Evolutionary conservation across 2,797 vertebrate species (phyloP).

Genomic region (Chaunax sp.): DNA sequence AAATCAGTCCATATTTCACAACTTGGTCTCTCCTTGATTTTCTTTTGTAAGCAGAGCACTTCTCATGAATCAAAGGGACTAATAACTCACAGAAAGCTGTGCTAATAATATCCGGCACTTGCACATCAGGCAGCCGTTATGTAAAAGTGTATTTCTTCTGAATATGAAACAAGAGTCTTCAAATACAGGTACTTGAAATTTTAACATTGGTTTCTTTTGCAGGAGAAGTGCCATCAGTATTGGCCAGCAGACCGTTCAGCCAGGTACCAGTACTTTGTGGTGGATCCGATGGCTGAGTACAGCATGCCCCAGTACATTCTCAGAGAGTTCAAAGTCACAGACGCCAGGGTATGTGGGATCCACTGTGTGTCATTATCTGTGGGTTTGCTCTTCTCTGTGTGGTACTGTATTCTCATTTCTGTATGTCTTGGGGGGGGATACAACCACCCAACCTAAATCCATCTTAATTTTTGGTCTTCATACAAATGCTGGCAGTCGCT

Average conservation of each 20-base stretch:
- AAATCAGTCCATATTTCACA: slow-evolving; percentile 51
- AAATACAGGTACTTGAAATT: slow-evolving; percentile 1
- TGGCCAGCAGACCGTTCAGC: slow-evolving; percentile 98
- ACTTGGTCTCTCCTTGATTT: slow-evolving; percentile 30
- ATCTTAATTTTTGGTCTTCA: slow-evolving; percentile 53
- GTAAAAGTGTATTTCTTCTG: neutral
- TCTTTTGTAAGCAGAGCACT: slow-evolving; percentile 31
- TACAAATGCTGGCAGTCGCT: slow-evolving; percentile 39
- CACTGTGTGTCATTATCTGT: slow-evolving; percentile 10
- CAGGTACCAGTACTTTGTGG: slow-evolving; percentile 98
- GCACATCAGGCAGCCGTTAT: slow-evolving; percentile 13
- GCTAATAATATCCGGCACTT: slow-evolving; percentile 20
- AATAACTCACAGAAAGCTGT: slow-evolving; percentile 25
- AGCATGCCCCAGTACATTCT: slow-evolving; percentile 99
- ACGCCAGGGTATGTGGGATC: slow-evolving; percentile 88
- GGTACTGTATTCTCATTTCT: slow-evolving; percentile 2
- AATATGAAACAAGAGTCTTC: neutral
- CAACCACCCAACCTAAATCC: slow-evolving; percentile 39
- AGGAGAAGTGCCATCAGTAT: slow-evolving; percentile 99
- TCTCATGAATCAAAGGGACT: slow-evolving; percentile 44
- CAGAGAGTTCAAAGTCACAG: slow-evolving; percentile 97
- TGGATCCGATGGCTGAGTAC: slow-evolving; percentile 99
- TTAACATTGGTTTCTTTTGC: slow-evolving; percentile 26
- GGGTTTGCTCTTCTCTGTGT: slow-evolving; percentile 2
- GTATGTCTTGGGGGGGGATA: slow-evolving; percentile 3